Base-by-base conservation (phyloP, 2,888 invertebrate species). In the Oscheius onirici region DNA sequence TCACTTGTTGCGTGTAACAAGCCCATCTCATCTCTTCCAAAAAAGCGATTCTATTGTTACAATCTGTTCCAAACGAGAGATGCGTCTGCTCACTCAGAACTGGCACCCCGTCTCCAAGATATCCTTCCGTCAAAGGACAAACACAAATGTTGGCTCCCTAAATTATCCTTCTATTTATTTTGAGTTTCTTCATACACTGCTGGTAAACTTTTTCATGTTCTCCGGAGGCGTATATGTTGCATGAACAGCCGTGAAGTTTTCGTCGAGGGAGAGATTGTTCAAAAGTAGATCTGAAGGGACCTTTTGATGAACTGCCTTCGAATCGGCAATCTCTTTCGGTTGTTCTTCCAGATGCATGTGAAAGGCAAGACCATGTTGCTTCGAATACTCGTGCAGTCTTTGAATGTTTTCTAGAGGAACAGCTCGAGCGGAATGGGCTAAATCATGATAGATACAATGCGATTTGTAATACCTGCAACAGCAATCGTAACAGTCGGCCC, bases 301-400 rank as follows among this genome's bases (percentile, higher is more conserved):
- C 66, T 55, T 49, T 46, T 57, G 22, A 15, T 72, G n/a, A 55
- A 60, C 68, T 11, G 58, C 67, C n/a, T 72, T 71, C 51, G 81
- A 85, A 51, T 84, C 83, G 1, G 66, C 8, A 41, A 85, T 78
- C 68, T 86, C 85, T 60, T 83, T 80, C 1, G 86, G 86, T 65
- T 86, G 86, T 67, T 87, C 87, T 69, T 87, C 87, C 44, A 87
- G 72, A 71, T 87, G 87, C 49, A 87, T 83, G 71, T 87, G 87
- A 67, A 87, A 86, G 17, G 87, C 82, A 6, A 84, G 41, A 1
- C 73, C 55, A 6, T 78, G 52, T 20, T 60, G 44, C 1, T 54
- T 58, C 0, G 84, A 77, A 60, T 70, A 84, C 1, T 79, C 65
- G 58, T 78, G 76, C 17, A 87, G 65, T 66, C 68, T 55, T 22